Percentiles rank a stretch among this genome's conserved stretches.
phyloP scores from a whole-genome alignment of 2,888 invertebrate genomes.

The Chrysomela aeneicollis region DNA sequence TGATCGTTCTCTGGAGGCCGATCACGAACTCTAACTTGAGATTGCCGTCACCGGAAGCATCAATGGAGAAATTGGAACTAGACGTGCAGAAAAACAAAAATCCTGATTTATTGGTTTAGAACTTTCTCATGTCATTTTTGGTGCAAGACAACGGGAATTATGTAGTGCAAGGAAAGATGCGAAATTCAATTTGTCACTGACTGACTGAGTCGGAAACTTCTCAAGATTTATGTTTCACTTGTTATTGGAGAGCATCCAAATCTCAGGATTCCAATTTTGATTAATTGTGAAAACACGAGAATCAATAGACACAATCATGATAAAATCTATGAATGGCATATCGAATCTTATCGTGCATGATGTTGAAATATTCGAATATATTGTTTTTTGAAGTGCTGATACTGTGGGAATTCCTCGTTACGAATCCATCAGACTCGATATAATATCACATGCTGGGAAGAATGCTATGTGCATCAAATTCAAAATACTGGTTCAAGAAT shows the following conservation, averaged over 20 bases:
- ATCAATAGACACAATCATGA: too few relatives aligned
- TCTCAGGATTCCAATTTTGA: too few relatives aligned
- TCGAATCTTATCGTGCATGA: too few relatives aligned
- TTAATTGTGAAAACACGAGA: too few relatives aligned
- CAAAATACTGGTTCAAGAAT: constrained; percentile 8
- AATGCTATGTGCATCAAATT: constrained; percentile 13
- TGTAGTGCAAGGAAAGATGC: constrained; percentile 43
- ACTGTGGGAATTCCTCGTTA: constrained; percentile 14
- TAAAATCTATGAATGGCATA: too few relatives aligned
- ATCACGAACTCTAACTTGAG: constrained; percentile 52
- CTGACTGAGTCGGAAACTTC: background rate
- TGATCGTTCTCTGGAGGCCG: constrained; percentile 52
- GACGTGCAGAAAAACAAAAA: constrained; percentile 58
- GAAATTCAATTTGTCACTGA: constrained; percentile 45
- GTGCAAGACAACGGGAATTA: constrained; percentile 52
- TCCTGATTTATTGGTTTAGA: constrained; percentile 51
- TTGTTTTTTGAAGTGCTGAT: too few relatives aligned
- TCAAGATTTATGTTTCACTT: too few relatives aligned
- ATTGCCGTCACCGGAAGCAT: constrained; percentile 53
- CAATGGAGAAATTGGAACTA: constrained; percentile 54
- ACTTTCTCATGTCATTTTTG: constrained; percentile 49
- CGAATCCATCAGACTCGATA: constrained; percentile 8
- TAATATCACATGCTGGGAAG: constrained; percentile 7
- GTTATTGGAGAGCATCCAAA: too few relatives aligned
- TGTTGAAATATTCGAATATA: too few relatives aligned